Evolutionary conservation across 2,888 invertebrate genomes (phyloP).

Genomic region (Creontiades dilutus): DNA sequence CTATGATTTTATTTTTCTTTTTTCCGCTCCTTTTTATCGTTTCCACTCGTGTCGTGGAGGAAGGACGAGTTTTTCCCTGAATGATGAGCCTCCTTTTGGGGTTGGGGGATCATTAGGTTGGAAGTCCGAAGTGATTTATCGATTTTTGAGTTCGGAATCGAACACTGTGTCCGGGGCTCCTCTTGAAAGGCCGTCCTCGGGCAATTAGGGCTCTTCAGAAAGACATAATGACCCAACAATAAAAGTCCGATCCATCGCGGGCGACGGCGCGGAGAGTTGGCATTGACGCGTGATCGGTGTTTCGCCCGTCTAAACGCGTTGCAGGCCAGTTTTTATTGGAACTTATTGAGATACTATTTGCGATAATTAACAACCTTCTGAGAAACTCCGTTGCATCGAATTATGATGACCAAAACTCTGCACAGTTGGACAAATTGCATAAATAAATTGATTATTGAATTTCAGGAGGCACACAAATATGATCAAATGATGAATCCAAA

Average conservation of each 20-base stretch:
- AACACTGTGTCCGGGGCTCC: background rate
- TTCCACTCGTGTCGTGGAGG: background rate
- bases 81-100: conserved; percentile 1
- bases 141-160: background rate
- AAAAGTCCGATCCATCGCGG: background rate
- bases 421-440: background rate
- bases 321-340: background rate
- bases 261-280: background rate
- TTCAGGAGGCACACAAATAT: no score
- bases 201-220: background rate
- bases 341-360: background rate
- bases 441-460: no score
- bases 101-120: background rate
- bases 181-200: background rate
- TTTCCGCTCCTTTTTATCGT: background rate
- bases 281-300: background rate
- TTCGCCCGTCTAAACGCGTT: background rate
- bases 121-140: background rate
- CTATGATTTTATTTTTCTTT: background rate
- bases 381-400: no score
- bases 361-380: no score
- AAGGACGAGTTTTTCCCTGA: background rate
- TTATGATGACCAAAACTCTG: no score
- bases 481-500: no score
- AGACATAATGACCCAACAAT: background rate